Percentiles rank a stretch among this genome's conserved stretches.
Conservation (phyloP, 2,797 vertebrate genomes). For the Parotocinclus haroldoi region DNA sequence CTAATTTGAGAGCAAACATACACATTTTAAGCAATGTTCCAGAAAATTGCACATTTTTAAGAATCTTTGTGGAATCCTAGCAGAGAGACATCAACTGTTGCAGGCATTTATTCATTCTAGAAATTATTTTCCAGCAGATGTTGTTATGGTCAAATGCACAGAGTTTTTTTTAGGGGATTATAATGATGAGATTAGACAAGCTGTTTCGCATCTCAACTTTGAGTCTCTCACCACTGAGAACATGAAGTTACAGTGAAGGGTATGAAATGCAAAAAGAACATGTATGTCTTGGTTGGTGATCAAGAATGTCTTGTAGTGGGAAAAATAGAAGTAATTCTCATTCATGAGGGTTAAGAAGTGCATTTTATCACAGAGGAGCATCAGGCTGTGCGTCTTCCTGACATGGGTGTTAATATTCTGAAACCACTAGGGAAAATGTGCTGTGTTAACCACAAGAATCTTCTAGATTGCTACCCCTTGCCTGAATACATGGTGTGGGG, state of each 20-base stretch:
- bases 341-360: constrained; percentile 25
- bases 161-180: constrained; percentile 3
- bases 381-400: constrained; percentile 6
- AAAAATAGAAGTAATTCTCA: constrained; percentile 22
- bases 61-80: constrained; percentile 6
- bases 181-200: constrained; percentile 1
- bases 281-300: constrained; percentile 27
- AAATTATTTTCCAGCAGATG: constrained; percentile 1
- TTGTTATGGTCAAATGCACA: not conserved
- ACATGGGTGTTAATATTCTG: constrained; percentile 18
- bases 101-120: not conserved
- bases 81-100: constrained; percentile 3
- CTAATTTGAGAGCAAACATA: constrained; percentile 14
- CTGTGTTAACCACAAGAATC: constrained; percentile 16
- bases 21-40: constrained; percentile 6
- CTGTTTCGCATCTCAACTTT: constrained; percentile 22
- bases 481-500: constrained; percentile 21
- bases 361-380: constrained; percentile 27
- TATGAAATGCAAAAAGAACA: constrained; percentile 37
- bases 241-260: constrained; percentile 21
- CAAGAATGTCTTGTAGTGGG: constrained; percentile 8
- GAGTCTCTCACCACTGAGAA: constrained; percentile 8
- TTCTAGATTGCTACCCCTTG: constrained; percentile 23
- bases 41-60: constrained; percentile 12
- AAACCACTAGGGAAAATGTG: constrained; percentile 5